Evolutionary conservation across 2,113 vertebrate species (phyloP), one percentile per base, ranked within the genome.

Genomic region (Cynoglossus semilaevis): DNA sequence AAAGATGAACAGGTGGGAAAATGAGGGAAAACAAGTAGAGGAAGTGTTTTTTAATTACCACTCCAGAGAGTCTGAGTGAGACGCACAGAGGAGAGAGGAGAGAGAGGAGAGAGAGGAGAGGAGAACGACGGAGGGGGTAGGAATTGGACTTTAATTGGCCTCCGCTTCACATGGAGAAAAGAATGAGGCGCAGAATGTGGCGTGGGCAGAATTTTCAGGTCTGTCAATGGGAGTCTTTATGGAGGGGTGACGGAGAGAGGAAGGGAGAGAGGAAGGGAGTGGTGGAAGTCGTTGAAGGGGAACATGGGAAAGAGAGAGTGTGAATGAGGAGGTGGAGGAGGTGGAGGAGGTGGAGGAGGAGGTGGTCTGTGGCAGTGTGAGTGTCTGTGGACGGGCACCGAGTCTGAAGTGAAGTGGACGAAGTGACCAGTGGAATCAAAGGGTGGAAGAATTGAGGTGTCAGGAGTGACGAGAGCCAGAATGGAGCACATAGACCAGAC

Each of bases 121-220:
- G 77, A 86, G 82, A 64, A 59, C 62, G 49, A 17, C 60, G 62
- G 62, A 70, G 48, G 66, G 66, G 69, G 67, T 80, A 87, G 58
- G 77, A 89, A 86, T 87, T 75, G 55, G 81, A 81, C 85, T 88
- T 89, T 92, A 92, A 92, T 92, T 91, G 89, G 91, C 76, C 88
- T 87, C 71, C 67, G 70, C 77, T 76, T 84, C 53, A 36, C 74
- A 56, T 46, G 52, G 58, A 72, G 57, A 53, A 67, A 60, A 76
- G 46, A 73, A 75, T 55, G 70, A 74, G 54, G 67, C 81, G 81
- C 85, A 71, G 82, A 68, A 72, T 74, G 77, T 59, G 77, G 79
- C 80, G 74, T 49, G 72, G 78, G 69, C 67, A 70, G 77, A 81
- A 72, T 72, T 88, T 88, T 84, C 79, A 80, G 72, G 79, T 83